phyloP scores from a whole-genome alignment of 2,113 vertebrate species.

The Cavia porcellus region DNA sequence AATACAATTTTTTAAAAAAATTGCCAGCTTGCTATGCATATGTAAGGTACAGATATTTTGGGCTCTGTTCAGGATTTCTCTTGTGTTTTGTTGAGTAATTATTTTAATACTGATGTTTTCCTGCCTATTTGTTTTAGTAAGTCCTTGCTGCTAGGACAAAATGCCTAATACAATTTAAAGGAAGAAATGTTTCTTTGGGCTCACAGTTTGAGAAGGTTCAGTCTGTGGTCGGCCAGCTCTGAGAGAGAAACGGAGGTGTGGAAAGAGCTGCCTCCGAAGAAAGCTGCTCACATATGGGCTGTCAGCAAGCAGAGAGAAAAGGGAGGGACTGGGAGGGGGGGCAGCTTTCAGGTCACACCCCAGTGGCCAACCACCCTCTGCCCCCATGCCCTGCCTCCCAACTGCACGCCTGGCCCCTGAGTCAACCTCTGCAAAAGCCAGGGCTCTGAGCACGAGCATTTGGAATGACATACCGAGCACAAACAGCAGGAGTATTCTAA shows the following conservation, averaged over 20 bases:
- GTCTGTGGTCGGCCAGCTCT: not conserved
- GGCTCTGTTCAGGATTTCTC: not conserved
- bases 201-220: not conserved
- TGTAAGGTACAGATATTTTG: not conserved
- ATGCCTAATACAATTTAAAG: not conserved
- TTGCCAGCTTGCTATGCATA: not conserved
- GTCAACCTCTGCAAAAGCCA: not conserved
- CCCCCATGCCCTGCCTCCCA: not conserved
- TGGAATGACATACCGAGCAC: not conserved
- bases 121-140: not conserved
- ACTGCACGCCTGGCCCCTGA: not conserved
- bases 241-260: not conserved
- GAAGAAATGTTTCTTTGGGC: not conserved
- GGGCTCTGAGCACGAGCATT: not conserved
- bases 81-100: not conserved
- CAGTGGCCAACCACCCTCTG: not conserved
- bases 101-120: slow-evolving; percentile 31
- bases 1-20: not conserved
- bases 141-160: not conserved
- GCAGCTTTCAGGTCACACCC: not conserved
- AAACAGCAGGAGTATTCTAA: not conserved
- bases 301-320: not conserved
- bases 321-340: not conserved
- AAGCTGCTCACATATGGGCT: not conserved
- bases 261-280: not conserved